Conservation (phyloP, 2,797 vertebrate genomes). For the Bovichtus variegatus region DNA sequence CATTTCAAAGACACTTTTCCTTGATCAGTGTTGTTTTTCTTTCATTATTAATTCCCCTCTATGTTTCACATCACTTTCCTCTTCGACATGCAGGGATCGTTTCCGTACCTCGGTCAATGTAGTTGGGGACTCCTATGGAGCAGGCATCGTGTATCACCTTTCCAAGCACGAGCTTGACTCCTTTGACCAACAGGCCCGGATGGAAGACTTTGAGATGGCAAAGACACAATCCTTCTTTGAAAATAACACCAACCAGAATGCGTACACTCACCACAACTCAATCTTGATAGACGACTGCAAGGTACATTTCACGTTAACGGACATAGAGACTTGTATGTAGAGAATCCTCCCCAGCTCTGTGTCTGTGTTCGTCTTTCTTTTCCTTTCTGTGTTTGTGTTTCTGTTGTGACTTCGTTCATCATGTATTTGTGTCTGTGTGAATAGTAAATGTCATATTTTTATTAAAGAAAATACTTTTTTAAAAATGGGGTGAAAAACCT, state of each 20-base stretch:
- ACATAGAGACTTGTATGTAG: constrained; percentile 99
- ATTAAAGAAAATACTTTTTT: constrained; percentile 36
- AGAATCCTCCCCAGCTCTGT: constrained; percentile 73
- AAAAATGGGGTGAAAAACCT: constrained; percentile 45
- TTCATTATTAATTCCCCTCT: neutral
- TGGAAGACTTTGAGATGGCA: constrained; percentile 94
- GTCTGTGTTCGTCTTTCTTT: constrained; percentile 56
- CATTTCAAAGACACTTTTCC: neutral
- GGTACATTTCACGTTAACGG: constrained; percentile 97
- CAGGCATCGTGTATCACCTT: constrained; percentile 97
- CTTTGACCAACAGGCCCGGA: constrained; percentile 90
- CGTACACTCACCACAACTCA: constrained; percentile 94
- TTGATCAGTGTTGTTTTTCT: neutral
- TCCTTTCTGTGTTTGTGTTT: constrained; percentile 60
- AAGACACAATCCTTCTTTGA: constrained; percentile 94
- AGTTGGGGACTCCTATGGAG: constrained; percentile 97
- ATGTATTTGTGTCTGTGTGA: constrained; percentile 55
- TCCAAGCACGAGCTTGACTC: constrained; percentile 94
- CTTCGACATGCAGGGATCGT: constrained; percentile 88
- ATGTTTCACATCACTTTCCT: neutral
- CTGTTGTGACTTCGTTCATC: constrained; percentile 50
- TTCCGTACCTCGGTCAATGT: constrained; percentile 99
- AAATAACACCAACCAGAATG: constrained; percentile 95
- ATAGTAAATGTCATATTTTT: constrained; percentile 54
- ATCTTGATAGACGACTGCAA: constrained; percentile 98